Percentiles rank a stretch among this genome's conserved stretches.
phyloP scores from a whole-genome alignment of 2,797 vertebrate species.

The Pyrocephalus nanus region DNA sequence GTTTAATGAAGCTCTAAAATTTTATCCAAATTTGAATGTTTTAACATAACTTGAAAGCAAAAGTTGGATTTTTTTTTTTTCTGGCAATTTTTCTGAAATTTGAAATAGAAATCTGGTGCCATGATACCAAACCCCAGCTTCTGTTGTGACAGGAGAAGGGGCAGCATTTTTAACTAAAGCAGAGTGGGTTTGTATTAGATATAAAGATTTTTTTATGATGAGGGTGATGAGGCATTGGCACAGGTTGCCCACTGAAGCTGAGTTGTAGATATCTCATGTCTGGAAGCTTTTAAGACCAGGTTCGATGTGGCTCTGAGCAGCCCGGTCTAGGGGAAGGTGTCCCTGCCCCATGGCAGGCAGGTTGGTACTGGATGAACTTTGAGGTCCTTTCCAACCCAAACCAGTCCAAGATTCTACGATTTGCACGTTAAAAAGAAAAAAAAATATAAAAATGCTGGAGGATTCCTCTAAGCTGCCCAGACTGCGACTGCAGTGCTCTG shows the following conservation, averaged over 20 bases:
- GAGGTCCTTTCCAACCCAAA: neutral
- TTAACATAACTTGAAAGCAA: neutral
- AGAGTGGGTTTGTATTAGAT: neutral
- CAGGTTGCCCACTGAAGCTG: neutral
- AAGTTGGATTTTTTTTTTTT: neutral
- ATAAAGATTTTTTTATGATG: neutral
- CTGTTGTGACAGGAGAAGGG: neutral
- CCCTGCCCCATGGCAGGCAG: neutral
- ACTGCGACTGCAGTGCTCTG: neutral
- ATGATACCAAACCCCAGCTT: neutral
- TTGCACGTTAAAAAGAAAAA: neutral
- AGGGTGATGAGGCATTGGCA: neutral
- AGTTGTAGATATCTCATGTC: neutral
- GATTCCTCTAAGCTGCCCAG: neutral
- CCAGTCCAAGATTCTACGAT: neutral
- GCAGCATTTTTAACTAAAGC: neutral
- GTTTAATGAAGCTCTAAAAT: neutral
- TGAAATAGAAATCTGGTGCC: neutral
- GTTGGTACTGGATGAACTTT: neutral
- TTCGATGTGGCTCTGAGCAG: neutral
- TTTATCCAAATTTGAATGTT: neutral
- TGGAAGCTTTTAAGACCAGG: neutral
- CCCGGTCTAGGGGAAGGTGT: neutral
- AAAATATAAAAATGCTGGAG: rapidly evolving
- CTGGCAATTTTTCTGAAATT: neutral